These are phyloP conservation scores for Elysia chlorotica DNA, from an alignment of 1,140 invertebrate genomes.

Conservation along the genomic window DNA sequence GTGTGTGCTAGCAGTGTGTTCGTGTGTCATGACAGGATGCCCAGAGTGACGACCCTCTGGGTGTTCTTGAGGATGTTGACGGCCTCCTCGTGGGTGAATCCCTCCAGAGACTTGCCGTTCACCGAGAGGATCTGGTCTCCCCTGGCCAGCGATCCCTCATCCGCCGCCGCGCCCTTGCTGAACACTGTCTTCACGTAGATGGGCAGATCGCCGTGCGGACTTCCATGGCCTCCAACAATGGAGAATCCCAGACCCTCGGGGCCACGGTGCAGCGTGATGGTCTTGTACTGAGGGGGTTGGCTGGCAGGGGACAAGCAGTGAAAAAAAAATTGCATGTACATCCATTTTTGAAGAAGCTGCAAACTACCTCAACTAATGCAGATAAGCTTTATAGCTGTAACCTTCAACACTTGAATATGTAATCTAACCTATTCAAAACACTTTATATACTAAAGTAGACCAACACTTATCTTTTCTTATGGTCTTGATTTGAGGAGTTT, in stretches of 20 bases:
- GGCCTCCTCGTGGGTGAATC: conserved; percentile 69
- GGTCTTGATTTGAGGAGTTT: background rate
- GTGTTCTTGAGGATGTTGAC: conserved; percentile 69
- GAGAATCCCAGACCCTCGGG: conserved; percentile 79
- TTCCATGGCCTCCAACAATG: conserved; percentile 79
- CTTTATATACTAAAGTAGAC: background rate
- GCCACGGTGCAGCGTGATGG: conserved; percentile 73
- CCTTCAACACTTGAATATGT: too few species aligned
- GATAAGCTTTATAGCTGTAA: too few species aligned
- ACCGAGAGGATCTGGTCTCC: conserved; percentile 70
- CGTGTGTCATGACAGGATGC: conserved; percentile 57
- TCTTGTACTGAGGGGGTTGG: conserved; percentile 52
- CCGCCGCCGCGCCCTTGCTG: conserved; percentile 74
- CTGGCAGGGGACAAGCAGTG: conserved; percentile 38
- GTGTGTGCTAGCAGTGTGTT: too few species aligned
- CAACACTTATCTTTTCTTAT: background rate
- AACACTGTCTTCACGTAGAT: conserved; percentile 86
- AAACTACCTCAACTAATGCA: too few species aligned
- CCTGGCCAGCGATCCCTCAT: conserved; percentile 69
- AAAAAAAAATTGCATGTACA: background rate
- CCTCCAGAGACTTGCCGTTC: conserved; percentile 66
- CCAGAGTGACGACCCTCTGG: conserved; percentile 66
- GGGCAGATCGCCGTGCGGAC: conserved; percentile 77
- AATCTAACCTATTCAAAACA: too few species aligned
- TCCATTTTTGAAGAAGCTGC: too few species aligned